Evolutionary conservation across 30 jellyfish, hydroid and myxozoan species (phyloP).

Genomic region (Aurelia sp.): DNA sequence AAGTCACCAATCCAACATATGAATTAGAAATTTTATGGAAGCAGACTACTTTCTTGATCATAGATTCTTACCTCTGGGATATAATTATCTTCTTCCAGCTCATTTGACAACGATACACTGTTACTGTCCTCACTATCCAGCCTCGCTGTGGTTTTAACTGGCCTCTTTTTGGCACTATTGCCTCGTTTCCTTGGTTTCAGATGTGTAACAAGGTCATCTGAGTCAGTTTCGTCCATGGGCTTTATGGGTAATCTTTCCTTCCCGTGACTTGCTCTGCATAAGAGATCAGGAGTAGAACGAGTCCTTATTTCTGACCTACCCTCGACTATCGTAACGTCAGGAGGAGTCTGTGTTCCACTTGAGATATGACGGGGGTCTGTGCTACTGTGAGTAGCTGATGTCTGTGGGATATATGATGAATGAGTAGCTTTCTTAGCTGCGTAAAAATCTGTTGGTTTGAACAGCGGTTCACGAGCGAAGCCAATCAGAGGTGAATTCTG

Average conservation of each 20-base stretch:
- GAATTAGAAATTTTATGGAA: too few species aligned
- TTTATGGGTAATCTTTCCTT: too few species aligned
- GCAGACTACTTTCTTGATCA: background rate
- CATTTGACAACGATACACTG: slow-evolving; percentile 39
- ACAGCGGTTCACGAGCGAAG: slow-evolving; percentile 75
- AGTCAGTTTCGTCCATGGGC: background rate
- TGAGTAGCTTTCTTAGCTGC: slow-evolving; percentile 42
- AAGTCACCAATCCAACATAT: too few species aligned
- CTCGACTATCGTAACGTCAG: slow-evolving; percentile 58
- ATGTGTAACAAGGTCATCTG: slow-evolving; percentile 67
- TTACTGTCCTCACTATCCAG: slow-evolving; percentile 17
- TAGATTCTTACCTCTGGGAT: slow-evolving; percentile 71
- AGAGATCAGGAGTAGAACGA: slow-evolving; percentile 46
- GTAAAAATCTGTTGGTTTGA: slow-evolving; percentile 55
- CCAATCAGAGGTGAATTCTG: slow-evolving; percentile 76
- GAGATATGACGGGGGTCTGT: slow-evolving; percentile 18
- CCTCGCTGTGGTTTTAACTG: slow-evolving; percentile 9
- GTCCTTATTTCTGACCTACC: background rate
- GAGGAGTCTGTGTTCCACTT: slow-evolving; percentile 65
- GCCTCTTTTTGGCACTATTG: background rate
- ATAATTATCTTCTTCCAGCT: slow-evolving; percentile 77
- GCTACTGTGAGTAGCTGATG: background rate
- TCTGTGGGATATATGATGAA: slow-evolving; percentile 5
- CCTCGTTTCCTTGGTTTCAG: slow-evolving; percentile 37
- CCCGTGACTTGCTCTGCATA: slow-evolving; percentile 15